phyloP scores from a whole-genome alignment of 1,140 invertebrate genomes.

The Drosophila pseudoobscura region DNA sequence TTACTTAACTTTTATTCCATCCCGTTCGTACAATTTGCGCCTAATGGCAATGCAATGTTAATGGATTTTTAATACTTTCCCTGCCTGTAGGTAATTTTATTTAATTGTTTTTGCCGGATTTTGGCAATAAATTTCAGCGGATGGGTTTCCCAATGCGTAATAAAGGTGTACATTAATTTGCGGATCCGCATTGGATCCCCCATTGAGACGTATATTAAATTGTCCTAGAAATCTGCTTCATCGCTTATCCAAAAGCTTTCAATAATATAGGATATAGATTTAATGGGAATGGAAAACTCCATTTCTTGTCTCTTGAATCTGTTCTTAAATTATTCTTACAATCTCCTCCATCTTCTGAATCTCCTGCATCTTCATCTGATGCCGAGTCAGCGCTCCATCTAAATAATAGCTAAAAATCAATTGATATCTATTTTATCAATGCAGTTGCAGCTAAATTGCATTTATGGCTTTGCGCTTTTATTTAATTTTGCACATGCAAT shows the following conservation, averaged over 20 bases:
- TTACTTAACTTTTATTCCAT: slow-evolving; percentile 70
- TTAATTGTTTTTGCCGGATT: slow-evolving; percentile 60
- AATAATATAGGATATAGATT: too few species aligned
- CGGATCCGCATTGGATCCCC: neutral
- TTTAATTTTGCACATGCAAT: slow-evolving; percentile 74
- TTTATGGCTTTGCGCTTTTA: slow-evolving; percentile 77
- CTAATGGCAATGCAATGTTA: slow-evolving; percentile 64
- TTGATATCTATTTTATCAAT: slow-evolving; percentile 76
- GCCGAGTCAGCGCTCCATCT: slow-evolving; percentile 51
- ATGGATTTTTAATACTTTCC: slow-evolving; percentile 70
- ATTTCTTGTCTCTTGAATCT: slow-evolving; percentile 4
- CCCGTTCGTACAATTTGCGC: slow-evolving; percentile 55
- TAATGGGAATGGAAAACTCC: neutral
- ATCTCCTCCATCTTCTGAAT: neutral
- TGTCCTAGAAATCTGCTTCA: too few species aligned
- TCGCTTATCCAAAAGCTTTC: too few species aligned
- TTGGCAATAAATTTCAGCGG: slow-evolving; percentile 42
- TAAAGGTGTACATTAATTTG: slow-evolving; percentile 23
- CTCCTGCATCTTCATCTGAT: neutral
- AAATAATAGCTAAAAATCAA: slow-evolving; percentile 75
- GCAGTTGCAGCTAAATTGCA: slow-evolving; percentile 69
- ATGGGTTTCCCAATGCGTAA: slow-evolving; percentile 2
- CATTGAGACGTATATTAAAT: too few species aligned
- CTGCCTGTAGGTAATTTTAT: slow-evolving; percentile 43
- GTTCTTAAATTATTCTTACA: neutral